A percentile compares a stretch with the other conserved stretches of the same genome.
Conservation (phyloP, 64 coral and sea anemone species). For the Actinia tenebrosa region DNA sequence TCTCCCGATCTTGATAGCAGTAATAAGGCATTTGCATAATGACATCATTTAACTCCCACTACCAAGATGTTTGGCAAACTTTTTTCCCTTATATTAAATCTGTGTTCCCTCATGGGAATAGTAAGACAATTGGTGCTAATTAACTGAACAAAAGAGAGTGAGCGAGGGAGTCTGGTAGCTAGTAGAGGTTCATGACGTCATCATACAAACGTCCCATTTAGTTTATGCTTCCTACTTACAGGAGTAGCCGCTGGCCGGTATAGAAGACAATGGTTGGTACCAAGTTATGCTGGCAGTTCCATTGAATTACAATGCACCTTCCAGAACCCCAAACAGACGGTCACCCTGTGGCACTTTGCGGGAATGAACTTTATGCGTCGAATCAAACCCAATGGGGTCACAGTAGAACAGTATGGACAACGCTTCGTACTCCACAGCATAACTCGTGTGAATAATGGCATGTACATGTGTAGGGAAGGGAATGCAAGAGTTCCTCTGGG, state of each 20-base stretch:
- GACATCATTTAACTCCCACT: no score
- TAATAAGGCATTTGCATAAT: no score
- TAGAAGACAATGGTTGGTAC: not conserved
- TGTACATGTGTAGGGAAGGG: conserved; percentile 23
- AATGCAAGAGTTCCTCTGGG: not conserved
- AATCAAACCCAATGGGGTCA: conserved; percentile 22
- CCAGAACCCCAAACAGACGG: not conserved
- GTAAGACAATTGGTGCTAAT: no score
- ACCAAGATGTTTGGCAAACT: no score
- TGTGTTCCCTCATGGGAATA: no score
- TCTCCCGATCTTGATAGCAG: no score
- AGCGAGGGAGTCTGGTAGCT: no score
- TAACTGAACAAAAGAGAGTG: no score
- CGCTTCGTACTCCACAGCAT: conserved; percentile 23
- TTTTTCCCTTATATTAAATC: not conserved
- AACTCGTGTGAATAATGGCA: not conserved
- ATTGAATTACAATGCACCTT: not conserved
- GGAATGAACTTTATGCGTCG: not conserved
- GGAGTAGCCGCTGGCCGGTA: not conserved
- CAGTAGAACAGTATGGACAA: conserved; percentile 32
- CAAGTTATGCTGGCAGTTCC: not conserved
- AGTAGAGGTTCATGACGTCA: no score
- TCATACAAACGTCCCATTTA: no score
- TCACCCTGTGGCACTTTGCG: conserved; percentile 35
- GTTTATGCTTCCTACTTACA: not conserved